phyloP scores from a whole-genome alignment of 1,140 invertebrate genomes.

The Zaprionus inermis region DNA sequence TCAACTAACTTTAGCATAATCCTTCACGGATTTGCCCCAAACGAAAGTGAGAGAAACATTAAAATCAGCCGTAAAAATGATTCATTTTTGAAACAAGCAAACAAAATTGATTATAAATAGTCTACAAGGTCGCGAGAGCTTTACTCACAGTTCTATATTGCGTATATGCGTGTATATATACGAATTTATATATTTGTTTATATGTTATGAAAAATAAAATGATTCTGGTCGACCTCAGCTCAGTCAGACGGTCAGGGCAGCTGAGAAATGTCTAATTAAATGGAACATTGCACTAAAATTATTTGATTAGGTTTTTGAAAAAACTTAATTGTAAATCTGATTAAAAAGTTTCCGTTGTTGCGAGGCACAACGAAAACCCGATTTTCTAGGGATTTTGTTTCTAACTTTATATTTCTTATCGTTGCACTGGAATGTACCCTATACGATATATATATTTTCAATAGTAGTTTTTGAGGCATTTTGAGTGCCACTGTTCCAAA shows the following conservation, averaged over 20 bases:
- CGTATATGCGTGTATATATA: conserved; percentile 14
- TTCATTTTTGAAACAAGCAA: conserved; percentile 58
- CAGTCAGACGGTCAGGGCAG: conserved; percentile 6
- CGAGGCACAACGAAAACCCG: neutral
- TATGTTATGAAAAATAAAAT: conserved; percentile 43
- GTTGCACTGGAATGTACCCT: neutral
- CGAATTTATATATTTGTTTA: conserved; percentile 6
- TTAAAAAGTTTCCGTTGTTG: neutral
- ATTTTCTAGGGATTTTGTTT: neutral
- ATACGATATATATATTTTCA: neutral
- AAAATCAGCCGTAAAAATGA: conserved; percentile 60
- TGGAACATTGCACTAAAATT: neutral
- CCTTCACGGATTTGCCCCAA: conserved; percentile 32
- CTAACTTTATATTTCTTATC: neutral
- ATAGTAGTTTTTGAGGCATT: neutral
- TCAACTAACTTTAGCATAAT: conserved; percentile 45
- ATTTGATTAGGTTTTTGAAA: neutral
- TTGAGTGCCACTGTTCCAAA: conserved; percentile 57
- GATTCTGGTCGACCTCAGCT: conserved; percentile 18
- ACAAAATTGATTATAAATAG: conserved; percentile 66
- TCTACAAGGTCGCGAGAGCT: conserved; percentile 62
- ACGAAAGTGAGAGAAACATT: conserved; percentile 59
- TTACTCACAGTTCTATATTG: conserved; percentile 27
- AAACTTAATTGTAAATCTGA: neutral
- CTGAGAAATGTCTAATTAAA: conserved; percentile 33